phyloP scores from a whole-genome alignment of 1,140 invertebrate species.

The Linepithema humile region DNA sequence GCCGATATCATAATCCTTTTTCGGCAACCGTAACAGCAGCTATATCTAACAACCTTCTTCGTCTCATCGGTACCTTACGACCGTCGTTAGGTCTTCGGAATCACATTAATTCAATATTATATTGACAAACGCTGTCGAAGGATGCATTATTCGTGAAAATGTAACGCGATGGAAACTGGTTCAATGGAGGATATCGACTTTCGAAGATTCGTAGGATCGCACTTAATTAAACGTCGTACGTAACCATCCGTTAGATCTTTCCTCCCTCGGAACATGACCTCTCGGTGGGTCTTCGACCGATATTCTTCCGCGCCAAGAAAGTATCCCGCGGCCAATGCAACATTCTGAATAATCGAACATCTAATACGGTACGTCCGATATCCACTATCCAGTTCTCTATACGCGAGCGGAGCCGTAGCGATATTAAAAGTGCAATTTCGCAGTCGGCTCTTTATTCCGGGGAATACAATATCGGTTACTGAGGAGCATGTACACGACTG shows the following conservation, averaged over 20 bases:
- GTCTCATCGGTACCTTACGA: not conserved
- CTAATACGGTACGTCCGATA: constrained; percentile 35
- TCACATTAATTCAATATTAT: not conserved
- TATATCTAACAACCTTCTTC: not conserved
- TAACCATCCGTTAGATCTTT: not conserved
- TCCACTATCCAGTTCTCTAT: constrained; percentile 28
- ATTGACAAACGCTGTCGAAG: not conserved
- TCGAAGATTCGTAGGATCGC: not conserved
- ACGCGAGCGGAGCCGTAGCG: not conserved
- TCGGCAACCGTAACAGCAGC: not conserved
- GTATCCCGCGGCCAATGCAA: constrained; percentile 11
- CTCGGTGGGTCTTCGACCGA: not conserved
- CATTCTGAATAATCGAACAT: constrained; percentile 53
- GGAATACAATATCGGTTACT: constrained; percentile 36
- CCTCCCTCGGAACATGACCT: not conserved
- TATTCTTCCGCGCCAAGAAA: constrained; percentile 43
- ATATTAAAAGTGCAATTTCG: constrained; percentile 45
- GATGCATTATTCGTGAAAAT: not conserved
- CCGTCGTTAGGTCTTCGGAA: not conserved
- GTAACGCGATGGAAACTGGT: not conserved
- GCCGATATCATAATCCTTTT: not conserved
- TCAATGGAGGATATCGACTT: not conserved
- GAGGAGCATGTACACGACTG: not conserved
- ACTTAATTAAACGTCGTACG: constrained; percentile 27
- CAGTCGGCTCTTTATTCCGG: not conserved